Evolutionary conservation across 1,140 invertebrate species (phyloP).

Genomic region (Drosophila miranda): DNA sequence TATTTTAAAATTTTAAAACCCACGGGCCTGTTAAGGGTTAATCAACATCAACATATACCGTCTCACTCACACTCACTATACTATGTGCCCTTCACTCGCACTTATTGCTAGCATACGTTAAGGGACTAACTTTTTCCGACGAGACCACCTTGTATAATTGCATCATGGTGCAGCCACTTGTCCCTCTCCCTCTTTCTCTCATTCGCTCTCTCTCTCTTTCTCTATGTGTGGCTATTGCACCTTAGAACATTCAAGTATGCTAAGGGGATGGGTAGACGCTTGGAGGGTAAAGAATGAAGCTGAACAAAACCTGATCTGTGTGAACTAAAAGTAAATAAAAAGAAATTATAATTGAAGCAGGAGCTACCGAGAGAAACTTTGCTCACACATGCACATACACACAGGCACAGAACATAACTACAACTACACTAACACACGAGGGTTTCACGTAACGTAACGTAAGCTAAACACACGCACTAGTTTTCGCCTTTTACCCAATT

Average conservation of each 20-base stretch:
- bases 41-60: no score
- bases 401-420: constrained; percentile 38
- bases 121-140: no score
- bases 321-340: constrained; percentile 79
- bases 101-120: no score
- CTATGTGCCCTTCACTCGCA: no score
- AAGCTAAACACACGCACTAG: constrained; percentile 40
- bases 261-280: constrained; percentile 34
- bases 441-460: constrained; percentile 40
- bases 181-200: constrained; percentile 44
- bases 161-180: constrained; percentile 57
- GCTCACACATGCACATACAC: constrained; percentile 28
- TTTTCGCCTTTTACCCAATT: constrained; percentile 36
- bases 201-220: constrained; percentile 21
- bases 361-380: constrained; percentile 63
- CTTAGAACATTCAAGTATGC: no score
- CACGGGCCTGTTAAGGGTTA: no score
- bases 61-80: no score
- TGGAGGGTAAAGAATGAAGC: constrained; percentile 68
- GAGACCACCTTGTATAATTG: no score
- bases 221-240: constrained; percentile 8
- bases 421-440: constrained; percentile 11
- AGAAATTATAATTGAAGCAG: constrained; percentile 70
- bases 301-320: constrained; percentile 77
- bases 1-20: no score